Evolutionary conservation across 2,113 vertebrate genomes (phyloP), one percentile per base, ranked within the genome.

Genomic region (Melanocharis versteri): DNA sequence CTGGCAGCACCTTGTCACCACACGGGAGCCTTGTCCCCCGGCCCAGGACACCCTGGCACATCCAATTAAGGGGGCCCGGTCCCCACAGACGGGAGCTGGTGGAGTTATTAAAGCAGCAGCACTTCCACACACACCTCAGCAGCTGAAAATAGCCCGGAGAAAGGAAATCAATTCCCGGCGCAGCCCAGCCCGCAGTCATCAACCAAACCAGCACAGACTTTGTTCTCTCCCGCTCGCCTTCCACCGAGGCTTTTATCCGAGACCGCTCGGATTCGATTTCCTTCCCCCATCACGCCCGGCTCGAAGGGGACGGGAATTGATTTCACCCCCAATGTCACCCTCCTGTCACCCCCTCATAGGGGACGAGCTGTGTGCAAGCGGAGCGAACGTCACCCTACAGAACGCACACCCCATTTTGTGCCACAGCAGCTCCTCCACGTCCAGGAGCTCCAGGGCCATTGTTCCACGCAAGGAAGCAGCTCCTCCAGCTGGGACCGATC

Each of bases 141-240:
- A 20, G 90, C 92, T 94, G 90, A 60, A 94, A 97, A 96, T 44
- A 91, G 85, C 91, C 73, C 13, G 11, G 68, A 92, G 94, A 87
- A 94, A 92, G 91, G 87, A 91, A 96, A 96, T 90, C 71, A 81
- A 92, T 95, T 61, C n/a, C 84, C 51, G 80, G 84, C 89, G 4
- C 75, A 79, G 81, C 79, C 76, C 33, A 39, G 94, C 93, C 95
- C 37, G 45, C 89, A 88, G 64, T 66, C 86, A 92, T 77, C 77
- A 92, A 94, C 75, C 86, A 76, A 79, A 64, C 30, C 37, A 50
- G 86, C 75, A 31, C 57, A 91, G 70, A 28, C 83, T 76, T 73
- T 68, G 83, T 30, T 93, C 87, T 94, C 72, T 2, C 9, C 61
- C 4, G 57, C 81, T 75, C 15, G 13, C 53, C 72, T 93, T 77